phyloP scores from a whole-genome alignment of 1,140 invertebrate species.

The Sitophilus oryzae region DNA sequence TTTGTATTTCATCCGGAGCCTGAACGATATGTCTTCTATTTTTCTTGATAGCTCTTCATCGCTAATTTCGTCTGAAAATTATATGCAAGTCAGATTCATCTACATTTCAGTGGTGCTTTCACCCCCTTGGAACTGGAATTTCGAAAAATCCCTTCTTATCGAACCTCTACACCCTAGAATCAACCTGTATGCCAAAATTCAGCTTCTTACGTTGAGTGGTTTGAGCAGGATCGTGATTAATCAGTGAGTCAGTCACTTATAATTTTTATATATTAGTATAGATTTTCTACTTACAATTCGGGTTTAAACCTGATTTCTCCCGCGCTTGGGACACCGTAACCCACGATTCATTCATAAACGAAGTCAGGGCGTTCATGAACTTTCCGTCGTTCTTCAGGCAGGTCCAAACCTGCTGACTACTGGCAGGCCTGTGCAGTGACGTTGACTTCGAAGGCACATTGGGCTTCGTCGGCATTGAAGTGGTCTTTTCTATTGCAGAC shows the following conservation, averaged over 20 bases:
- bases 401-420: neutral
- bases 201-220: too few relatives aligned
- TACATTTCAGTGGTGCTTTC: too few relatives aligned
- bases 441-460: too few relatives aligned
- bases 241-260: too few relatives aligned
- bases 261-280: too few relatives aligned
- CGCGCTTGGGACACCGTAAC: constrained; percentile 10
- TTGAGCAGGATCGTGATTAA: too few relatives aligned
- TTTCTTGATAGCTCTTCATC: neutral
- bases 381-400: constrained; percentile 1
- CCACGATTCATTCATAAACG: constrained; percentile 17
- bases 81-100: too few relatives aligned
- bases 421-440: neutral
- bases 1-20: neutral
- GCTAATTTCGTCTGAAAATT: neutral
- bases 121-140: too few relatives aligned
- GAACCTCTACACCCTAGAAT: too few relatives aligned
- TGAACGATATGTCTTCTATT: neutral
- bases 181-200: too few relatives aligned
- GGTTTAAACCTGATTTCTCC: constrained; percentile 5
- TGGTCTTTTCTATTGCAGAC: neutral
- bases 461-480: neutral
- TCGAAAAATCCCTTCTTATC: too few relatives aligned
- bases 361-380: constrained; percentile 9
- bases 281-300: constrained; percentile 5